Conservation (phyloP, 1,140 invertebrate species). For the Oscheius sp. region DNA sequence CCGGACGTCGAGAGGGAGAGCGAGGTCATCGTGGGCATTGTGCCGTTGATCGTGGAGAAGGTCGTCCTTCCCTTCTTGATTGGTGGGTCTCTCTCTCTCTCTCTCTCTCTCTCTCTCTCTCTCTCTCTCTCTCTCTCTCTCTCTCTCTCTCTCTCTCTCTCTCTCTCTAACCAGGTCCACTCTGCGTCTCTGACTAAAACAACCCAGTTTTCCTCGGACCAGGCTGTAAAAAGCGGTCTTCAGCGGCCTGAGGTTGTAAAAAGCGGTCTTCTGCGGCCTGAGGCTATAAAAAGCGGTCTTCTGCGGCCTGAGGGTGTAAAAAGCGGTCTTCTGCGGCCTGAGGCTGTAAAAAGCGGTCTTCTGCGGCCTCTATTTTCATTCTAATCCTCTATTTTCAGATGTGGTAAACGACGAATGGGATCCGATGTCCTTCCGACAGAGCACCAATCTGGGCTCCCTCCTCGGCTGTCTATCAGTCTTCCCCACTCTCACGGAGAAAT, state of each 20-base stretch:
- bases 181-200: too few species aligned
- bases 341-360: too few species aligned
- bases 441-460: conserved; percentile 10
- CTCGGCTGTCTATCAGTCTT: conserved; percentile 14
- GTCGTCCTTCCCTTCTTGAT: conserved; percentile 36
- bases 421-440: conserved; percentile 37
- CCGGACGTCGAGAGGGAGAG: conserved; percentile 25
- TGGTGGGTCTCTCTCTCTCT: conserved; percentile 18
- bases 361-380: too few species aligned
- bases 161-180: background rate
- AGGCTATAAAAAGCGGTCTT: too few species aligned
- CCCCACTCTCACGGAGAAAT: conserved; percentile 26
- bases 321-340: too few species aligned
- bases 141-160: background rate
- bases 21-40: conserved; percentile 27
- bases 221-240: too few species aligned
- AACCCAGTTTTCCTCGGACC: too few species aligned
- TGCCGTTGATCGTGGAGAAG: conserved; percentile 40
- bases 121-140: background rate
- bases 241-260: too few species aligned
- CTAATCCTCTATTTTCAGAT: conserved; percentile 28
- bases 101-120: background rate
- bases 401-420: conserved; percentile 40
- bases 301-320: too few species aligned
- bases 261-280: too few species aligned